Base-by-base conservation (phyloP, 2,113 vertebrate species). In the Leptocoma aspasia region DNA sequence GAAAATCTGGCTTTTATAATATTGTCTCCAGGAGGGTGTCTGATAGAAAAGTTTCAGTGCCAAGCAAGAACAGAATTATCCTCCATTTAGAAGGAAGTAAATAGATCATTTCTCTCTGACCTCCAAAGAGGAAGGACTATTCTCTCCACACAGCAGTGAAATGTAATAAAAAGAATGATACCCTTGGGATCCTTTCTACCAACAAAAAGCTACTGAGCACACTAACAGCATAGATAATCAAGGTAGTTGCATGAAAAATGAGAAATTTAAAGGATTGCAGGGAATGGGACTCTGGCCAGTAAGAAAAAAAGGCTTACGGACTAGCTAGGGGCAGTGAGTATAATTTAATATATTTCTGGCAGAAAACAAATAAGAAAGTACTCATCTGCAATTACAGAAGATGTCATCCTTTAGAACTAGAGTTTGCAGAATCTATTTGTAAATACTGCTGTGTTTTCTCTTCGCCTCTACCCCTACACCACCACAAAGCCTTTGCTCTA, bases 281-380 rank as follows among this genome's bases (percentile, higher is more conserved):
- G 60, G 44, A 96, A 92, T 72, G 70, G 78, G 84, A 95, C 70
- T 66, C 85, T 28, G 80, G 89, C 83, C 91, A 96, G 80, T 84
- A 93, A 86, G 33, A 87, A 90, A 77, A 68, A 68, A 90, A 83
- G 15, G 28, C 72, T 93, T 96, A 83, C 56, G 66, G 84, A 94
- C 80, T 94, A 95, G 52, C 83, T 92, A 47, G 39, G 89, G 78
- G 92, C 75, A 93, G 41, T 28, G 77, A 93, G 24, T 83, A 86
- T 92, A 95, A 97, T 97, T 97, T 91, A 97, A 97, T 97, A 69
- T 83, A 80, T 94, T 97, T 75, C 76, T 97, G 94, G 86, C 57
- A 86, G 83, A 96, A 97, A 86, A 96, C 64, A 92, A 89, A 90
- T 79, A 92, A 72, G 91, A 96, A 93, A 91, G 94, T 92, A 88